These are phyloP conservation scores for Zingel zingel DNA, from an alignment of 2,113 vertebrate species.

Conservation along the genomic window DNA sequence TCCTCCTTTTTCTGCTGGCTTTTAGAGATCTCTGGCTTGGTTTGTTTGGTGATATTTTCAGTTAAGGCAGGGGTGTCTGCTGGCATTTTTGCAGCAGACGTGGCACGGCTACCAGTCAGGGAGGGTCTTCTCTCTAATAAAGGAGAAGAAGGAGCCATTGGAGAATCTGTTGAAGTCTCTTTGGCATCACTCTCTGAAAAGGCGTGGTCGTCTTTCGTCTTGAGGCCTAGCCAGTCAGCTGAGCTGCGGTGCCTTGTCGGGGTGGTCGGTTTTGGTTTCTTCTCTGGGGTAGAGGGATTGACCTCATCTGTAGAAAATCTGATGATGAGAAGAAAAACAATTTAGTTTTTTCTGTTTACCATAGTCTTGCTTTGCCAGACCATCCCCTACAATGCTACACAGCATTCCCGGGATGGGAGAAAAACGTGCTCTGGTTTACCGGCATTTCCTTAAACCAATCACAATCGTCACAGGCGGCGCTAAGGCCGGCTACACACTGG, in stretches of 20 bases:
- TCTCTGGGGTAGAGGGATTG: slow-evolving; percentile 76
- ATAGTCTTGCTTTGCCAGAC: too few relatives aligned
- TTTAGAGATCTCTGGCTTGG: slow-evolving; percentile 43
- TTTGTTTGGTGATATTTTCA: slow-evolving; percentile 37
- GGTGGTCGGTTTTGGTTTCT: slow-evolving; percentile 68
- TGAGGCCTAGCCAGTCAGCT: slow-evolving; percentile 90
- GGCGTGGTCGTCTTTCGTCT: slow-evolving; percentile 70
- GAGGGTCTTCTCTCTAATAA: slow-evolving; percentile 54
- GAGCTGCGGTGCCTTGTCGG: slow-evolving; percentile 67
- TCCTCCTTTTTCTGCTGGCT: slow-evolving; percentile 27
- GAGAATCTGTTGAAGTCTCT: slow-evolving; percentile 36
- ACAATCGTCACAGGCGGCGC: too few relatives aligned
- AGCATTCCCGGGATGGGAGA: too few relatives aligned
- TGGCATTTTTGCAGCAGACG: slow-evolving; percentile 20
- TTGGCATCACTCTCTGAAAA: slow-evolving; percentile 29
- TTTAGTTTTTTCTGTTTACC: neutral
- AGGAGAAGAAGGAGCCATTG: slow-evolving; percentile 44
- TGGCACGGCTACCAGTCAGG: neutral
- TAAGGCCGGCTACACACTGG: too few relatives aligned
- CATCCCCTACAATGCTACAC: too few relatives aligned
- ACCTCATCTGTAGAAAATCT: slow-evolving; percentile 88
- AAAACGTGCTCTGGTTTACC: too few relatives aligned
- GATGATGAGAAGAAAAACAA: neutral
- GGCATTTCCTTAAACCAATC: too few relatives aligned
- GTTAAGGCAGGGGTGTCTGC: slow-evolving; percentile 13